phyloP scores from a whole-genome alignment of 2,113 vertebrate species.

The Carassius gibelio region DNA sequence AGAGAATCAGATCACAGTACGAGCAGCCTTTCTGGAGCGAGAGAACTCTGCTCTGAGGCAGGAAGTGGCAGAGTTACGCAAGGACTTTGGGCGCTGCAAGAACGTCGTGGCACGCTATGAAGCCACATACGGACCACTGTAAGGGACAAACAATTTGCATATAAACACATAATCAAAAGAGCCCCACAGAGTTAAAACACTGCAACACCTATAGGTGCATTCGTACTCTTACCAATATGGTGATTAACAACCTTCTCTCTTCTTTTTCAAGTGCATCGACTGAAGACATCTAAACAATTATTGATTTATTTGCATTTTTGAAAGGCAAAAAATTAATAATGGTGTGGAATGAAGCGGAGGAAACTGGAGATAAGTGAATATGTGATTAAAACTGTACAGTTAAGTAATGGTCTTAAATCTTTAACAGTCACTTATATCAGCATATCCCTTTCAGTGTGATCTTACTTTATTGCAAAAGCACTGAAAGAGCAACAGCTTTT shows the following conservation, averaged over 20 bases:
- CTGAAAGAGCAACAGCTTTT: not conserved
- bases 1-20: slow-evolving; percentile 97
- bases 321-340: slow-evolving; percentile 60
- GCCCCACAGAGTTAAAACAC: not conserved
- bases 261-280: slow-evolving; percentile 68
- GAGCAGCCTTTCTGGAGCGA: slow-evolving; percentile 93
- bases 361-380: not conserved
- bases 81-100: slow-evolving; percentile 88
- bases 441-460: not conserved
- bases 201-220: not conserved
- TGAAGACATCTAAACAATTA: slow-evolving; percentile 63
- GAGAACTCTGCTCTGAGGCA: slow-evolving; percentile 90
- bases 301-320: slow-evolving; percentile 63
- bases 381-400: slow-evolving; percentile 27
- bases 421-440: not conserved
- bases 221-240: not conserved
- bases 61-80: slow-evolving; percentile 91
- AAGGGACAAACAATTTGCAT: slow-evolving; percentile 68
- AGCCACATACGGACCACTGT: slow-evolving; percentile 88
- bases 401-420: not conserved
- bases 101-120: slow-evolving; percentile 85
- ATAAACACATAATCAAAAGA: not conserved
- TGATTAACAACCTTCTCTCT: slow-evolving; percentile 61
- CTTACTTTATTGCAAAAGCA: not conserved
- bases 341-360: slow-evolving; percentile 43